Evolutionary conservation across 2,797 vertebrate genomes (phyloP).

Genomic region (Momotus momota): DNA sequence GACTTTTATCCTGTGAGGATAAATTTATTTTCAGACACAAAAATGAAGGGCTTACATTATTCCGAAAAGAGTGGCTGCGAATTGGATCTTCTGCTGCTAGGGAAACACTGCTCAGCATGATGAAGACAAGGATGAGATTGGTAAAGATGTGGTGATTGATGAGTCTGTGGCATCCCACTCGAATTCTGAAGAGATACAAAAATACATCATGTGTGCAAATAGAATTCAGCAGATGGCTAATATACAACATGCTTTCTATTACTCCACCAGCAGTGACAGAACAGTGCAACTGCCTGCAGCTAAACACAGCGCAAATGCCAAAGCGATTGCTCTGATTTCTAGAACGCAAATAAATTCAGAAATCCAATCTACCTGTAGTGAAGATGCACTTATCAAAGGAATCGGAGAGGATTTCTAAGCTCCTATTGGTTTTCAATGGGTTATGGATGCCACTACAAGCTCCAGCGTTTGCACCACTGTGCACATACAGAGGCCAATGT

Average conservation of each 20-base stretch:
- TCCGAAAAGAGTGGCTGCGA: constrained; percentile 94
- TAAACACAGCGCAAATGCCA: background rate
- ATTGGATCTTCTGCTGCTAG: constrained; percentile 98
- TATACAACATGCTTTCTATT: background rate
- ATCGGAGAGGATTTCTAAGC: background rate
- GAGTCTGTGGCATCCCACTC: constrained; percentile 94
- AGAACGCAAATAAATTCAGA: background rate
- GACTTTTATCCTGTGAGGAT: background rate
- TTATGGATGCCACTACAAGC: background rate
- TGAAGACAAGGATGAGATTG: constrained; percentile 98
- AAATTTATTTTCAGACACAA: background rate
- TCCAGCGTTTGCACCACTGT: background rate
- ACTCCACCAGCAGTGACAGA: background rate
- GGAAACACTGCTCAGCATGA: constrained; percentile 98
- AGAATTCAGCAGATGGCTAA: constrained; percentile 1
- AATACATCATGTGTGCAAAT: background rate
- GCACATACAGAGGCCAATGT: fast-evolving
- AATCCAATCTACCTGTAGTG: background rate
- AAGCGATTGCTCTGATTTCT: background rate
- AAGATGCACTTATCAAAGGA: background rate
- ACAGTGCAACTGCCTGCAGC: background rate
- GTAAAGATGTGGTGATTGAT: constrained; percentile 99
- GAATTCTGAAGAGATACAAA: constrained; percentile 83
- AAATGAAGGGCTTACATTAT: constrained; percentile 88
- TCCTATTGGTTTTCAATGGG: background rate